Base-by-base conservation (phyloP, 2,113 vertebrate genomes). In the Apteryx owenii region DNA sequence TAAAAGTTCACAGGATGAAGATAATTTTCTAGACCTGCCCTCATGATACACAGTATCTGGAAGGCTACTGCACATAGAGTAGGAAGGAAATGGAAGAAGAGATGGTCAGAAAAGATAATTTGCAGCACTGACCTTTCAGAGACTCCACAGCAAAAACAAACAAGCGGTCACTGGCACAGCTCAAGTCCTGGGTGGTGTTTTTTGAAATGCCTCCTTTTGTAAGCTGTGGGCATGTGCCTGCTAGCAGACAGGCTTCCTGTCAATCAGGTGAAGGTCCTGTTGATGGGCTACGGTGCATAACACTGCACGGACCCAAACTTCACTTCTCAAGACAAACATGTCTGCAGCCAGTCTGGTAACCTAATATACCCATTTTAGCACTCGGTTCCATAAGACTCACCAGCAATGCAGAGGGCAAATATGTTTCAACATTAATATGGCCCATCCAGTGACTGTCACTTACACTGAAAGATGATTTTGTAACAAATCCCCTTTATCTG, bases 271-370 rank as follows among this genome's bases (percentile, higher is more conserved):
- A 88, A 72, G 76, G 56, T 44, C 28, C 51, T 62, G 56, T 28
- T 2, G 0, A 23, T 3, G 15, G 66, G 56, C 56, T 44, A 10
- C 1, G 0, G 1, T 69, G 20, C 0, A 0, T n/a, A 50, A 36
- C 25, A 85, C 48, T 71, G 42, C 21, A 38, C 3, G 36, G 61
- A 76, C 31, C 10, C 48, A 85, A 82, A 90, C 0, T 1, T 26
- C 29, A 46, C 28, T 40, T 53, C 42, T 22, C 56, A 51, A 28
- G 61, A 72, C 81, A 91, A 81, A 58, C 0, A 1, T 0, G 31
- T 56, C 40, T 87, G 48, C 44, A 85, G 70, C 28, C 78, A 91
- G 66, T 22, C 51, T 81, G 90, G 53, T 44, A 88, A 72, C 31
- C 33, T 58, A 46, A 29, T 5, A 16, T 38, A 44, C 19, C 50